Percentiles rank a stretch among this genome's conserved stretches.
Evolutionary conservation across 2,888 invertebrate species (phyloP).

Genomic region (Chrysina gloriosa): DNA sequence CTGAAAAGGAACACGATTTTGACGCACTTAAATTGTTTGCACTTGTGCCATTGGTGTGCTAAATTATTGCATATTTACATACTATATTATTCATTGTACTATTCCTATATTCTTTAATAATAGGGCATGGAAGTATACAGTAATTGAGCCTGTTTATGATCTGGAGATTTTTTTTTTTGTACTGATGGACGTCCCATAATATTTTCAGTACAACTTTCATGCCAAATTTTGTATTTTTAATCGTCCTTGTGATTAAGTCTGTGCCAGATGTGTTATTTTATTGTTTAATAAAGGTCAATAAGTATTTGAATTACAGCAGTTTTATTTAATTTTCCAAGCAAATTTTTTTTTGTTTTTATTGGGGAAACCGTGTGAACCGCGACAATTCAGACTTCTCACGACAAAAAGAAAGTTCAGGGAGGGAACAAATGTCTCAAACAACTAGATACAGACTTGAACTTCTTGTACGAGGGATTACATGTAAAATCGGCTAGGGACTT

Average conservation of each 20-base stretch:
- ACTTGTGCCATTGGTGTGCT: neutral
- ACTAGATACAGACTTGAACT: too few species aligned
- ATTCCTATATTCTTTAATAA: neutral
- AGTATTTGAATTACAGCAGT: neutral
- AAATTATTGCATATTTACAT: neutral
- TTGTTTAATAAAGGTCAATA: conserved; percentile 15
- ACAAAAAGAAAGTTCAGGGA: too few species aligned
- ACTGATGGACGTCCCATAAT: neutral
- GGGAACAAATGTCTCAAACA: too few species aligned
- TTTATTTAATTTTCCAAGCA: neutral
- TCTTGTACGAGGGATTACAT: too few species aligned
- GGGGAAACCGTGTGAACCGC: too few species aligned
- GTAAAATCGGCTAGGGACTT: too few species aligned
- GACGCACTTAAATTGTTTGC: conserved; percentile 6
- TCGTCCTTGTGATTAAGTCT: conserved; percentile 12
- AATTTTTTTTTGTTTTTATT: neutral
- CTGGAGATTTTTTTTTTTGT: neutral
- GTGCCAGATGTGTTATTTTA: conserved; percentile 23
- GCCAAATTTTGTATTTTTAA: conserved; percentile 1
- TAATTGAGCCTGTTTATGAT: neutral
- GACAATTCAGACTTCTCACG: too few species aligned
- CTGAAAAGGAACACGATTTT: neutral
- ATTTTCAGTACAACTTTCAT: neutral
- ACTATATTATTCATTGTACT: neutral
- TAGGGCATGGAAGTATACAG: neutral